These are phyloP conservation scores for Calameuta filiformis DNA, from an alignment of 2,888 invertebrate species.

Conservation along the genomic window DNA sequence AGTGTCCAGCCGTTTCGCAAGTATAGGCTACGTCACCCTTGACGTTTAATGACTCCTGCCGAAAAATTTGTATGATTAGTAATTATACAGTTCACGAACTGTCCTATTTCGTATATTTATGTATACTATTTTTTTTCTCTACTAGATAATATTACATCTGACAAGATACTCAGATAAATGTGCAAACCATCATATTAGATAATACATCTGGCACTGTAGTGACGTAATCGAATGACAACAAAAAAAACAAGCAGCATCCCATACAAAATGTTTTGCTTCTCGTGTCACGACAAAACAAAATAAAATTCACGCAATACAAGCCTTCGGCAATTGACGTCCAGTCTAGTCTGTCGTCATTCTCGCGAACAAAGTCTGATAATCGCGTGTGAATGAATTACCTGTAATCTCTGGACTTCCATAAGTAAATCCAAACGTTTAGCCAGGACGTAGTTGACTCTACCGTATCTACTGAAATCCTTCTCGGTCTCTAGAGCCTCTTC, in stretches of 20 bases:
- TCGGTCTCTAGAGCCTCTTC: constrained; percentile 99
- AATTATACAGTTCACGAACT: neutral
- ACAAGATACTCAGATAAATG: neutral
- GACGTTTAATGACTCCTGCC: constrained; percentile 79
- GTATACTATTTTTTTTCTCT: neutral
- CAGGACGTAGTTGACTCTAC: constrained; percentile 97
- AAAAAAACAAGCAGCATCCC: neutral
- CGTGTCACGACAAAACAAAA: neutral
- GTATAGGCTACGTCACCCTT: constrained; percentile 94
- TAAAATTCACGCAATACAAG: neutral
- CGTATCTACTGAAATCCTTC: constrained; percentile 98
- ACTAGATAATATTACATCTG: neutral
- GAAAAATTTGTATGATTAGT: neutral
- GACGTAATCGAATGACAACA: neutral
- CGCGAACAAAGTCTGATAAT: neutral
- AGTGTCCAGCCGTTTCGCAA: constrained; percentile 98
- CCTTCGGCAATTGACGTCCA: neutral
- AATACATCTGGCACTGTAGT: neutral
- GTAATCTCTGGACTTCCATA: constrained; percentile 87
- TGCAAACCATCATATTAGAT: neutral
- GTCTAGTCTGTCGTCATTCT: neutral
- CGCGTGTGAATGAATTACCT: constrained; percentile 60
- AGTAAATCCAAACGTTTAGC: constrained; percentile 92
- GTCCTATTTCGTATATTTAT: neutral
- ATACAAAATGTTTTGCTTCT: neutral